Base-by-base conservation (phyloP, 2,113 vertebrate genomes). In the Anas platyrhynchos region DNA sequence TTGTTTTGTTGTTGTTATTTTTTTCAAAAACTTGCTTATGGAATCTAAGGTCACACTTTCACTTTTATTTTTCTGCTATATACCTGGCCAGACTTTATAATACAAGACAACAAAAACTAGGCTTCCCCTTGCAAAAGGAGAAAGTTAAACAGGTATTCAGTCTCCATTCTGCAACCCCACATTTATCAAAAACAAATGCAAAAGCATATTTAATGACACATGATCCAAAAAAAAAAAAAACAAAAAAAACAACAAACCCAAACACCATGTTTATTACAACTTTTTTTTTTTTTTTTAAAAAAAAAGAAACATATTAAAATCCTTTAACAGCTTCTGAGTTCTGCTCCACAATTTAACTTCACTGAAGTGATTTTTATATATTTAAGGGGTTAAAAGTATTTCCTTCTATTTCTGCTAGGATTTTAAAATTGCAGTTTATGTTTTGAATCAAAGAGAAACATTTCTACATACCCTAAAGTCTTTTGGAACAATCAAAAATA, bases 351-450 rank as follows among this genome's bases (percentile, higher is more conserved):
- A 69, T 13, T 52, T 59, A 71, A 76, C 4, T 54, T 88, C 46
- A 73, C 6, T 29, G 2, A 54, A 80, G 32, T 78, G 43, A 91
- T 80, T 90, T 90, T 87, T 54, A 79, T 6, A 83, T 4, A 83
- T n/a, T n/a, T 81, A 46, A 46, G 44, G 34, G 32, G 46, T 59
- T 82, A 83, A 21, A 89, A 65, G 31, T 86, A 86, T 16, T 87
- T 94, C 16, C 46, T 58, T 77, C 9, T 25, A 75, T 74, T 88
- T 81, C 77, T 69, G 20, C 41, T 72, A 56, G 59, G 67, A 55
- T 85, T 38, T 73, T 89, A 78, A 89, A 95, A 76, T 36, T 85
- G 32, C 13, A 81, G 85, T 86, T 94, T 72, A 59, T 54, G 54
- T 88, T 81, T 72, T 76, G 65, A 88, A 68, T 67, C 29, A 89